These are phyloP conservation scores for Agriotes lineatus DNA, from an alignment of 2,888 invertebrate genomes.

Conservation along the genomic window DNA sequence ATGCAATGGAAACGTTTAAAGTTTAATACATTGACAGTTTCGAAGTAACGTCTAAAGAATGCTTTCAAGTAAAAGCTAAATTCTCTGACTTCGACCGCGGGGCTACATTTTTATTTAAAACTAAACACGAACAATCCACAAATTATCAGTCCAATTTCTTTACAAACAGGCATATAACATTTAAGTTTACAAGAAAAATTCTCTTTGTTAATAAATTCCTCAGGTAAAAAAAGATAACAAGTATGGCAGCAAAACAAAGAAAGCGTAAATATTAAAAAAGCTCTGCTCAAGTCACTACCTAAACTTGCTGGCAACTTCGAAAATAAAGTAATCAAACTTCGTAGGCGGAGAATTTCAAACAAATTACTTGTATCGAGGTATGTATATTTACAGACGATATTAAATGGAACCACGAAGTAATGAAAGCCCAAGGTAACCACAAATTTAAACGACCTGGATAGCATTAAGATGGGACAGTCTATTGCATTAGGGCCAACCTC, in stretches of 20 bases:
- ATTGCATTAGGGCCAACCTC: not conserved
- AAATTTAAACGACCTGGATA: conserved; percentile 8
- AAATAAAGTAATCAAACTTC: not conserved
- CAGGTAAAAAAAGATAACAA: no score
- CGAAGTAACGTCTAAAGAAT: no score
- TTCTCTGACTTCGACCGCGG: no score
- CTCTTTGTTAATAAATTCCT: no score
- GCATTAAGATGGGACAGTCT: not conserved
- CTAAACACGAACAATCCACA: no score
- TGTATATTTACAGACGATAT: not conserved
- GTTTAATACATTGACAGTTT: no score
- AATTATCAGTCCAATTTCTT: no score
- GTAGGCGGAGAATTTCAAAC: not conserved
- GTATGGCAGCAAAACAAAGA: not conserved
- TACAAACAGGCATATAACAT: no score
- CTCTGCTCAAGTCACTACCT: not conserved
- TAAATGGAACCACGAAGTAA: not conserved
- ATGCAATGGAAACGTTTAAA: no score
- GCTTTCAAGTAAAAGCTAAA: no score
- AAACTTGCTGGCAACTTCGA: not conserved
- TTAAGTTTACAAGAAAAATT: no score
- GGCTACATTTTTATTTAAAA: no score
- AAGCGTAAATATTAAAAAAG: not conserved
- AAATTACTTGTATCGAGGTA: not conserved
- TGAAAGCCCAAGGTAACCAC: conserved; percentile 2